Evolutionary conservation across 2,113 vertebrate species (phyloP).

Genomic region (Leiothrix lutea): DNA sequence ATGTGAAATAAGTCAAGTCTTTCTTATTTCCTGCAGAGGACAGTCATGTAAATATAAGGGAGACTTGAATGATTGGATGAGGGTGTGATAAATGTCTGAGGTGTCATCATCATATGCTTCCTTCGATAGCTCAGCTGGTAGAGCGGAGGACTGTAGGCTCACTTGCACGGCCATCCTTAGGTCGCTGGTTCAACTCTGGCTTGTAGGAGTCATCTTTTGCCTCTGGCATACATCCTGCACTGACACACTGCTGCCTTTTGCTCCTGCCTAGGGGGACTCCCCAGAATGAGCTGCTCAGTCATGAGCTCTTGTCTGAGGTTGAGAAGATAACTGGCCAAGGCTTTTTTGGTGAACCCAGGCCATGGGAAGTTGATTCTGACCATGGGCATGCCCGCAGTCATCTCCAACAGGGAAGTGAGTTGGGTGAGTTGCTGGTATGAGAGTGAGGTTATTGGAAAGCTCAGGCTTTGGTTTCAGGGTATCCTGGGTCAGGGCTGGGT

Average conservation of each 20-base stretch:
- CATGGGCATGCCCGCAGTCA: fast-evolving
- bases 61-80: neutral
- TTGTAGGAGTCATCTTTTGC: neutral
- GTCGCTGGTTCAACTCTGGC: conserved; percentile 82
- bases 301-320: neutral
- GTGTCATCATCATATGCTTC: fast-evolving
- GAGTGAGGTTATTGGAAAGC: too few relatives aligned
- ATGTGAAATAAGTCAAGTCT: neutral
- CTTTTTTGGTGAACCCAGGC: neutral
- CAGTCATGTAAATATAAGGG: neutral
- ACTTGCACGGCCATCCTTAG: conserved; percentile 71
- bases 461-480: fast-evolving
- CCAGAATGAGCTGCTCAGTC: fast-evolving
- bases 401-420: neutral
- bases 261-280: fast-evolving
- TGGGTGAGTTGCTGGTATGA: neutral
- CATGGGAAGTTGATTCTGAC: neutral
- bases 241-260: fast-evolving
- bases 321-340: neutral
- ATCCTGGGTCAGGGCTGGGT: neutral
- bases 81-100: neutral
- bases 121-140: conserved; percentile 86
- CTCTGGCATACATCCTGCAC: neutral
- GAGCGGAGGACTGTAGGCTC: conserved; percentile 84
- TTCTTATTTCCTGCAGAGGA: neutral